phyloP scores from a whole-genome alignment of 1,140 invertebrate species.

The Oedothorax gibbosus region DNA sequence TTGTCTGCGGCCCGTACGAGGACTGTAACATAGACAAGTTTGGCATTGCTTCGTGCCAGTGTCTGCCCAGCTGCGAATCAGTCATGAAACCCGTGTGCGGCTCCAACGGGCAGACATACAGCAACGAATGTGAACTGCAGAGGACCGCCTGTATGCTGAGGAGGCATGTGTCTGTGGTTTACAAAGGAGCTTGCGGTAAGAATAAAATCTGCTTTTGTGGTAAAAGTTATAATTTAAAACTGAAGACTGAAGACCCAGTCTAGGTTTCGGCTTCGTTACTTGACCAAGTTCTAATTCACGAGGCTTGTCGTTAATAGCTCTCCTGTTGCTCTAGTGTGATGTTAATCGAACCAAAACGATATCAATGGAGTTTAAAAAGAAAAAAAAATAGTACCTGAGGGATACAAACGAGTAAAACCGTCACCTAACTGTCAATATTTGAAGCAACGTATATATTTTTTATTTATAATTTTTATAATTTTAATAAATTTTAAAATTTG shows the following conservation, averaged over 20 bases:
- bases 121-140: constrained; percentile 60
- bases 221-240: neutral
- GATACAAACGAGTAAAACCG: too few species aligned
- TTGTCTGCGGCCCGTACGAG: constrained; percentile 79
- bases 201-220: constrained; percentile 50
- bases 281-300: neutral
- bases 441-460: too few species aligned
- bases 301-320: too few species aligned
- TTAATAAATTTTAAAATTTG: too few species aligned
- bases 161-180: constrained; percentile 79
- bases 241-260: neutral
- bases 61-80: constrained; percentile 79
- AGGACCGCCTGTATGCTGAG: constrained; percentile 75
- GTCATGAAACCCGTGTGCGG: constrained; percentile 80
- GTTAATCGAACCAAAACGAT: too few species aligned
- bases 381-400: too few species aligned
- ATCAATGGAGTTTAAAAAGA: too few species aligned
- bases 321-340: too few species aligned
- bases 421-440: too few species aligned
- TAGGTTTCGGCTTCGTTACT: neutral
- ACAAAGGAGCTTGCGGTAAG: constrained; percentile 88
- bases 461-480: too few species aligned
- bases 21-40: constrained; percentile 85
- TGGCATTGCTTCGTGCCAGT: constrained; percentile 85
- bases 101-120: constrained; percentile 71